phyloP scores from a whole-genome alignment of 2,113 vertebrate species.

The Salminus brasiliensis region DNA sequence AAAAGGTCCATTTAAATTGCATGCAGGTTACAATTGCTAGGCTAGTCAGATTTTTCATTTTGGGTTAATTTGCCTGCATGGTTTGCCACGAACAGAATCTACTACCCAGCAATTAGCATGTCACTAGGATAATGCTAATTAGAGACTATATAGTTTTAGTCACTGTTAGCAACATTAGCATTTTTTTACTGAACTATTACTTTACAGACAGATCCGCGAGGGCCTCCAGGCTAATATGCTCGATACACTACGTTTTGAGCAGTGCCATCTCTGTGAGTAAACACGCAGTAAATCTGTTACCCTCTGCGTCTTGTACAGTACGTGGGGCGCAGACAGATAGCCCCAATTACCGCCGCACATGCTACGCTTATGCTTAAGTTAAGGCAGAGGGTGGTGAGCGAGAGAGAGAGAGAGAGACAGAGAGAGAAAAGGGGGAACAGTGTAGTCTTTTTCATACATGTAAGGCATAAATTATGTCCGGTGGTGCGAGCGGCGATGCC shows the following conservation, averaged over 20 bases:
- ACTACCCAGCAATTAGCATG: no score
- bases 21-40: no score
- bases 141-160: no score
- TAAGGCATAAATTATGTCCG: conserved; percentile 94
- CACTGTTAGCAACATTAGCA: no score
- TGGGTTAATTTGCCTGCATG: no score
- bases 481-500: conserved; percentile 89
- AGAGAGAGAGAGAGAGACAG: no score
- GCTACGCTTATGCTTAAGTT: conserved; percentile 57
- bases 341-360: conserved; percentile 54
- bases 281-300: conserved; percentile 33
- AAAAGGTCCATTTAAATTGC: no score
- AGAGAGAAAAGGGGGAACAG: conserved; percentile 57
- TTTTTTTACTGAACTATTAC: background rate
- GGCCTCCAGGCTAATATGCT: background rate
- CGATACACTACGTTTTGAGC: background rate
- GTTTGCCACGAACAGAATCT: no score
- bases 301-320: conserved; percentile 29
- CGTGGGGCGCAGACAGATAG: conserved; percentile 49
- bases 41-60: no score
- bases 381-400: conserved; percentile 41
- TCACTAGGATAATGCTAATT: background rate
- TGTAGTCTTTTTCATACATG: conserved; percentile 75
- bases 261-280: conserved; percentile 40
- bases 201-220: background rate